Percentiles rank a stretch among this genome's conserved stretches.
phyloP scores from a whole-genome alignment of 2,888 invertebrate species.

The Hydrotaea diabolus region DNA sequence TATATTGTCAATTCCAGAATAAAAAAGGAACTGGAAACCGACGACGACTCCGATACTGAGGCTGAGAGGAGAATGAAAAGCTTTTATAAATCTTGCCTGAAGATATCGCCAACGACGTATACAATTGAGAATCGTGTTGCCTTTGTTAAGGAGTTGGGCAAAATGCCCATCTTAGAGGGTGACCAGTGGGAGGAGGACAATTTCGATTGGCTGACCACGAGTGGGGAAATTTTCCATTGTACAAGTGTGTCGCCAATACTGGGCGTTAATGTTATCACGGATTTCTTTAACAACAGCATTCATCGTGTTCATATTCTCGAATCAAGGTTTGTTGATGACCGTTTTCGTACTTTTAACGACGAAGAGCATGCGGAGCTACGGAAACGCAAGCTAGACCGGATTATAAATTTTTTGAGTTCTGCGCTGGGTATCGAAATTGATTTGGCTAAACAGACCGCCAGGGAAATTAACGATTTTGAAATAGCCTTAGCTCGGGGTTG shows the following conservation, averaged over 20 bases:
- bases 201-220: conserved; percentile 75
- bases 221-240: conserved; percentile 69
- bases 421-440: too few species aligned
- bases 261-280: conserved; percentile 70
- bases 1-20: background rate
- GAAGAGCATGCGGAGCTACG: too few species aligned
- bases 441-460: conserved; percentile 68
- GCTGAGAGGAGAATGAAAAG: conserved; percentile 74
- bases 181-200: conserved; percentile 71
- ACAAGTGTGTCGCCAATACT: conserved; percentile 74
- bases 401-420: too few species aligned
- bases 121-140: conserved; percentile 57
- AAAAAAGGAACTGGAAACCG: background rate
- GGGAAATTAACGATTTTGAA: conserved; percentile 75
- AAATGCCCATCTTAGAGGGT: conserved; percentile 74
- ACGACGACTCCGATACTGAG: conserved; percentile 65
- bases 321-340: conserved; percentile 58
- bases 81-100: conserved; percentile 75
- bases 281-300: conserved; percentile 70
- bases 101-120: conserved; percentile 55
- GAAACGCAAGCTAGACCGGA: too few species aligned
- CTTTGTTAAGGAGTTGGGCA: conserved; percentile 73
- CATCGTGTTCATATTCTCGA: conserved; percentile 74
- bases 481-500: conserved; percentile 72
- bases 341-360: too few species aligned